phyloP scores from a whole-genome alignment of 92 coral and sea anemone genomes.

The Epizoanthus rinbou region DNA sequence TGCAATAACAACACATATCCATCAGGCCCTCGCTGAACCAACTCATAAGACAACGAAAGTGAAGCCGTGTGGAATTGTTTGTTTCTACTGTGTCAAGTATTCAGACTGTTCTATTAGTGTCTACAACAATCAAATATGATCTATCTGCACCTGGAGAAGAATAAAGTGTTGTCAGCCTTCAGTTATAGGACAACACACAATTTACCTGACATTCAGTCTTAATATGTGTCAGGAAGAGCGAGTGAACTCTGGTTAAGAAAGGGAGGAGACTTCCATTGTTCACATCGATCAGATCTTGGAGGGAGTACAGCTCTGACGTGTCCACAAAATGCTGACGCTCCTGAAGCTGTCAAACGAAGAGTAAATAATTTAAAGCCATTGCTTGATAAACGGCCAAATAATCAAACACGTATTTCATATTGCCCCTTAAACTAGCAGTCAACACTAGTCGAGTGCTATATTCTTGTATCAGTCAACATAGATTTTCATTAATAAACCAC shows the following conservation, averaged over 20 bases:
- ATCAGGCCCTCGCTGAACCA: not conserved
- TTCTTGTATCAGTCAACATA: no score
- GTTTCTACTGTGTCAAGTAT: no score
- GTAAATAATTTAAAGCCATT: not conserved
- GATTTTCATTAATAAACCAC: no score
- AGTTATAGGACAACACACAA: not conserved
- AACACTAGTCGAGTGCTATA: no score
- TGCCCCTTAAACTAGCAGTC: no score
- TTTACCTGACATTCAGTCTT: slow-evolving; percentile 92
- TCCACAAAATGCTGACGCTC: slow-evolving; percentile 96
- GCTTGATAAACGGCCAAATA: not conserved
- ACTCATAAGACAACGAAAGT: not conserved
- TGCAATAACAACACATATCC: slow-evolving; percentile 29
- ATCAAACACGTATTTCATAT: not conserved
- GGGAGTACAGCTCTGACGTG: slow-evolving; percentile 73
- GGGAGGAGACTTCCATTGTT: slow-evolving; percentile 88
- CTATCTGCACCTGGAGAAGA: not conserved
- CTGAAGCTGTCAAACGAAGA: slow-evolving; percentile 65
- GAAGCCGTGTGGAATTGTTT: not conserved
- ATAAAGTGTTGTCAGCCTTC: not conserved
- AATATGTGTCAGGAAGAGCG: slow-evolving; percentile 95
- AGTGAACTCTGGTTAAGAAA: slow-evolving; percentile 81
- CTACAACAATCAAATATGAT: not conserved
- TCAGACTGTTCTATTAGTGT: no score
- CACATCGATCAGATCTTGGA: slow-evolving; percentile 89